Base-by-base conservation (phyloP, 2,113 vertebrate species). In the Heteronetta atricapilla region DNA sequence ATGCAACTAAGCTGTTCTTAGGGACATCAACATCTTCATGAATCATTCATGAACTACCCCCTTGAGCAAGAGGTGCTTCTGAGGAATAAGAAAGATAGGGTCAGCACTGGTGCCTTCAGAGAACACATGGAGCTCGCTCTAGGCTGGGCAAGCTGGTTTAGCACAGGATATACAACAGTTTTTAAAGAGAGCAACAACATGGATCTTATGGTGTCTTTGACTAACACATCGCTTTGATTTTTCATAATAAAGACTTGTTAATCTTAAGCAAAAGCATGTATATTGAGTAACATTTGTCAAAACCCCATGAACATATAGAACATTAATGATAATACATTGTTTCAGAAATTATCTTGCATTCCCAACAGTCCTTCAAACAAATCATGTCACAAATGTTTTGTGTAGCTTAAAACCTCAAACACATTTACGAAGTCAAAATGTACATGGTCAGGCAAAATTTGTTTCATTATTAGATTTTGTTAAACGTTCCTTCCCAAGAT, bases 341-440 rank as follows among this genome's bases (percentile, higher is more conserved):
- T 59, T 75, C 46, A 69, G 29, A 86, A 86, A 73, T 76, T 29
- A 85, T 46, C 76, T 2, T 48, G 53, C 34, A 17, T 88, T 90
- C 29, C 80, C 56, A 38, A 69, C 2, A 70, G 34, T 50, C 44
- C 80, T 83, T 31, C 55, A 88, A 66, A 44, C 22, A 82, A 82
- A 79, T 3, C 4, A n/a, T 0, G 0, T 25, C 50, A 48, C 48
- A 73, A 88, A 53, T 5, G 31, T 75, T 76, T 63, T 34, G 25
- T 15, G 15, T 21, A 66, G 33, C 60, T 80, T 55, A 34, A 90
- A 52, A 58, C 40, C 16, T 55, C 68, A 56, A 88, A 67, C 18
- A 74, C 9, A 3, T 59, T 85, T 44, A 62, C 21, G 21, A 60
- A 62, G 36, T 88, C 67, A 86, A 73, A 90, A 92, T 44, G 59